A percentile compares a stretch with the other conserved stretches of the same genome.
Conservation (phyloP, 2,797 vertebrate species). For the Synanceia verrucosa region DNA sequence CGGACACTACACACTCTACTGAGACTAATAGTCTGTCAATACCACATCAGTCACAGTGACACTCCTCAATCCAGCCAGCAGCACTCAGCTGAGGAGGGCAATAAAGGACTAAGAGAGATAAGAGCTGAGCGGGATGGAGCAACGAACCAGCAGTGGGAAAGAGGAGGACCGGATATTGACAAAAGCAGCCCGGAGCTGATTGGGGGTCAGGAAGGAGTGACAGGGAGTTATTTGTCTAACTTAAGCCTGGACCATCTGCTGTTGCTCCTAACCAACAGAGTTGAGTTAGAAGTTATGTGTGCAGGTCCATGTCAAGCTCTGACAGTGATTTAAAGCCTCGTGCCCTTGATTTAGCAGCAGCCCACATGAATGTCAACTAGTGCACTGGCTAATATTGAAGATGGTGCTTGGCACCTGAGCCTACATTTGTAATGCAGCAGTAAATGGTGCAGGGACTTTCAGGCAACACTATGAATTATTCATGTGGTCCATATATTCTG, state of each 20-base stretch:
- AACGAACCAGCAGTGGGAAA: neutral
- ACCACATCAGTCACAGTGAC: conserved; percentile 19
- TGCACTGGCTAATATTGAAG: conserved; percentile 28
- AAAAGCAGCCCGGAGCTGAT: conserved; percentile 35
- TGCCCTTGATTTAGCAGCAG: conserved; percentile 17
- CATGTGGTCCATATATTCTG: conserved; percentile 16
- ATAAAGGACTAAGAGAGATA: conserved; percentile 11
- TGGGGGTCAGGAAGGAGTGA: neutral
- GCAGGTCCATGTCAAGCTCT: conserved; percentile 12
- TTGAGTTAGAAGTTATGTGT: conserved; percentile 21
- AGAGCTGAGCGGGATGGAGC: conserved; percentile 6
- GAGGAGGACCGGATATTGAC: conserved; percentile 41
- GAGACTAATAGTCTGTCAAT: conserved; percentile 33
- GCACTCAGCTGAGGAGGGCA: conserved; percentile 14
- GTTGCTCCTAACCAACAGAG: conserved; percentile 34
- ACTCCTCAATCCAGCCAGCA: conserved; percentile 6
- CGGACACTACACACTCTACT: neutral
- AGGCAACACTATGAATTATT: conserved; percentile 60
- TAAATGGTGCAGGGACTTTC: conserved; percentile 42
- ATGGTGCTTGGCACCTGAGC: conserved; percentile 46
- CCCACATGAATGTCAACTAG: conserved; percentile 45
- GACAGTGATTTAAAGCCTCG: conserved; percentile 48
- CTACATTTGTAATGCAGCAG: conserved; percentile 41
- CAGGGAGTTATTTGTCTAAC: conserved; percentile 50
- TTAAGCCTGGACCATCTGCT: conserved; percentile 47